Evolutionary conservation across 2,797 vertebrate genomes (phyloP).

Genomic region (Pelochelys cantorii): DNA sequence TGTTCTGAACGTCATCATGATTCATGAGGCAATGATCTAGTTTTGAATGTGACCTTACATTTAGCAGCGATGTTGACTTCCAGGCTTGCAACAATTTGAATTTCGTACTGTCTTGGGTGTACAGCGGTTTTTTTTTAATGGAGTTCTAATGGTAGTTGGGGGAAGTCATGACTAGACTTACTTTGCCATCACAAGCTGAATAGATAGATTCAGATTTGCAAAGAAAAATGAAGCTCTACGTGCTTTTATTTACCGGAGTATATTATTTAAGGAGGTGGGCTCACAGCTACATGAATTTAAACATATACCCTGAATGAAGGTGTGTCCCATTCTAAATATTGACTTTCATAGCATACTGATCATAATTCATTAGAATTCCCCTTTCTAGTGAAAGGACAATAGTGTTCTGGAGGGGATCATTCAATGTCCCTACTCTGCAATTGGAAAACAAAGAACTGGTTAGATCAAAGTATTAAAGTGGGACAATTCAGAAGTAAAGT

Average conservation of each 20-base stretch:
- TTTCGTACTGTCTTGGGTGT: slow-evolving; percentile 16
- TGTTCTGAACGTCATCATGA: slow-evolving; percentile 28
- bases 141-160: background rate
- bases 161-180: background rate
- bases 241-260: slow-evolving; percentile 36
- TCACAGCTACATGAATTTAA: slow-evolving; percentile 14
- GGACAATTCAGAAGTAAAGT: background rate
- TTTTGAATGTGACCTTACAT: slow-evolving; percentile 53
- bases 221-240: slow-evolving; percentile 19
- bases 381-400: background rate
- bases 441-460: background rate
- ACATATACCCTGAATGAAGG: background rate
- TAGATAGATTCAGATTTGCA: background rate
- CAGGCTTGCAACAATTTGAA: slow-evolving; percentile 5
- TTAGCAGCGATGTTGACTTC: slow-evolving; percentile 48
- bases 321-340: background rate
- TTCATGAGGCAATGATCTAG: slow-evolving; percentile 33
- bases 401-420: background rate
- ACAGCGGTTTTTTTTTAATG: background rate
- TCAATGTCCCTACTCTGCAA: background rate
- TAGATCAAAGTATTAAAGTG: background rate
- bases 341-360: background rate
- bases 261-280: slow-evolving; percentile 2
- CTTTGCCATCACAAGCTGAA: background rate
- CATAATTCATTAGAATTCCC: background rate